A percentile compares a stretch with the other conserved stretches of the same genome.
These are phyloP conservation scores for Garra rufa DNA, from an alignment of 2,113 vertebrate genomes.

Conservation along the genomic window DNA sequence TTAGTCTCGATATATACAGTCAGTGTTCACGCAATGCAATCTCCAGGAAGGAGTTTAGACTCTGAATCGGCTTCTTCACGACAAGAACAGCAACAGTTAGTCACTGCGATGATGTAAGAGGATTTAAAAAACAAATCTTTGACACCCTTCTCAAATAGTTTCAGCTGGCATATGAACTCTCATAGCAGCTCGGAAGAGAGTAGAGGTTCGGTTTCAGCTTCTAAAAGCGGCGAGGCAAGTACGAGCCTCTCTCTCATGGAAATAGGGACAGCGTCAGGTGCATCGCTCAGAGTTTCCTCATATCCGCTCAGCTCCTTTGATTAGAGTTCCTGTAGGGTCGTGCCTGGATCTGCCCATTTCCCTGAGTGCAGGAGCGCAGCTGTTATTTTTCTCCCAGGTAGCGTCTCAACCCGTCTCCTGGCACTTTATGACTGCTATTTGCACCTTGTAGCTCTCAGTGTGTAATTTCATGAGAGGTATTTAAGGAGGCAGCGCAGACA, in stretches of 20 bases:
- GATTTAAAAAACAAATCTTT: slow-evolving; percentile 1
- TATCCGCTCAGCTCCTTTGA: slow-evolving; percentile 32
- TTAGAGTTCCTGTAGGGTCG: slow-evolving; percentile 36
- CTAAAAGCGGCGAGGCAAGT: slow-evolving; percentile 17
- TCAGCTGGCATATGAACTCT: not conserved
- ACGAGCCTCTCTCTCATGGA: slow-evolving; percentile 16
- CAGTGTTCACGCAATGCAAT: not conserved
- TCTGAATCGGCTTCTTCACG: not conserved
- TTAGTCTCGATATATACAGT: not conserved
- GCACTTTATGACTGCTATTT: slow-evolving; percentile 79
- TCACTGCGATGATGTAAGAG: slow-evolving; percentile 21
- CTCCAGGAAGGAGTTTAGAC: not conserved
- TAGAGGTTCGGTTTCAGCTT: slow-evolving; percentile 4
- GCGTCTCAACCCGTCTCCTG: slow-evolving; percentile 63
- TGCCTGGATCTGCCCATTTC: slow-evolving; percentile 68
- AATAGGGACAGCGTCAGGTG: slow-evolving; percentile 34
- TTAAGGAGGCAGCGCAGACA: slow-evolving; percentile 68
- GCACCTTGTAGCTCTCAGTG: slow-evolving; percentile 67
- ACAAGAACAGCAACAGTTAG: slow-evolving; percentile 15
- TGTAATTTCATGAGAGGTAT: slow-evolving; percentile 79
- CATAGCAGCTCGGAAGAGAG: not conserved
- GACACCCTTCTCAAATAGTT: slow-evolving; percentile 14
- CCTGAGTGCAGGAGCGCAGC: slow-evolving; percentile 71
- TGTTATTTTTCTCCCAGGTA: slow-evolving; percentile 78
- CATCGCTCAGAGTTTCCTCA: not conserved